Evolutionary conservation across 1,140 invertebrate genomes (phyloP).

Genomic region (Rhopalosiphum padi): DNA sequence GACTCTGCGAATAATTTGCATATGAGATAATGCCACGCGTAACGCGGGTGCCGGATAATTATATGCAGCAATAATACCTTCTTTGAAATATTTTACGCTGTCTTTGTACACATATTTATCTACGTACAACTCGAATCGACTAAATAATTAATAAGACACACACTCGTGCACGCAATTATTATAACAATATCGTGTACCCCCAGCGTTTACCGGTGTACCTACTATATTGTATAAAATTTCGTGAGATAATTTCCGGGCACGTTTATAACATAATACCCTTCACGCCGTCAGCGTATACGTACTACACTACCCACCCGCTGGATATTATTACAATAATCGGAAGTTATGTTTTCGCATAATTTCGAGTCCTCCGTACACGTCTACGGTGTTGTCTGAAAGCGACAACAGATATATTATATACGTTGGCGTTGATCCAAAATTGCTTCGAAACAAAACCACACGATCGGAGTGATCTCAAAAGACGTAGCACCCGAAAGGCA

Average conservation of each 20-base stretch:
- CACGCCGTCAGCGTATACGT: not conserved
- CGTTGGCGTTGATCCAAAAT: not conserved
- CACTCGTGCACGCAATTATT: not conserved
- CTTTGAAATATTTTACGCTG: not conserved
- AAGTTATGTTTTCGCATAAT: slow-evolving; percentile 2
- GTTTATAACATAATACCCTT: slow-evolving; percentile 11
- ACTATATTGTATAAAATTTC: not conserved
- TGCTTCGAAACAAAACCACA: not conserved
- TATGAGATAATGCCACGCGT: not conserved
- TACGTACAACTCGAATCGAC: not conserved
- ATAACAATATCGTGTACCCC: not conserved
- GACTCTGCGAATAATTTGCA: not conserved
- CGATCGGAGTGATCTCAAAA: not conserved
- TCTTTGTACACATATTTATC: slow-evolving; percentile 12
- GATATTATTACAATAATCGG: slow-evolving; percentile 16
- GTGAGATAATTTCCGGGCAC: not conserved
- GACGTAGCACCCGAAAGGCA: not conserved
- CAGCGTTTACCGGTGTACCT: not conserved
- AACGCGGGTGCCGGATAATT: not conserved
- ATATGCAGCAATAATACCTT: slow-evolving; percentile 15
- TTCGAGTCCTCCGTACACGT: not conserved
- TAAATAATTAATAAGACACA: slow-evolving; percentile 19
- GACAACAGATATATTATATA: not conserved
- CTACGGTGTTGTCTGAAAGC: not conserved
- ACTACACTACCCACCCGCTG: not conserved